Percentiles rank a stretch among this genome's conserved stretches.
phyloP scores from a whole-genome alignment of 2,113 vertebrate genomes.

The Thomomys bottae region DNA sequence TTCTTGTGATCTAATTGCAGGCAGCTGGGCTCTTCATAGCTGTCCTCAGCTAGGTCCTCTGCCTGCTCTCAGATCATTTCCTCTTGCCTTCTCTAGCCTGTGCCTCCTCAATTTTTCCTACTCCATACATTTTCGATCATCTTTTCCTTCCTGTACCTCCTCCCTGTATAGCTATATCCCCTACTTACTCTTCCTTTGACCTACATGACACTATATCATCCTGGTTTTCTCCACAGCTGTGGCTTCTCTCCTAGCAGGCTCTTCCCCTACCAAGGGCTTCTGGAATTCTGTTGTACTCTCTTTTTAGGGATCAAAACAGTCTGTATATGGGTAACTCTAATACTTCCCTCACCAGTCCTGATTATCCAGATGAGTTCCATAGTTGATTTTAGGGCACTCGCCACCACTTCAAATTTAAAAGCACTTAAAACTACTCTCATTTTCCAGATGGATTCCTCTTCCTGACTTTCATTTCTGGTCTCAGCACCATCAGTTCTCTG shows the following conservation, averaged over 20 bases:
- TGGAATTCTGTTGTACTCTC: not conserved
- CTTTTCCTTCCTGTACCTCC: not conserved
- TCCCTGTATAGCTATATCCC: not conserved
- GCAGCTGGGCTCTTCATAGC: not conserved
- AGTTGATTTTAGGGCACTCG: not conserved
- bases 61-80: not conserved
- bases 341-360: conserved; percentile 20
- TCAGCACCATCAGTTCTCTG: not conserved
- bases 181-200: not conserved
- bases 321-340: not conserved
- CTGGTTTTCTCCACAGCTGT: not conserved
- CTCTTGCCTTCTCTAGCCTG: not conserved
- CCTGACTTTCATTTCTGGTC: not conserved
- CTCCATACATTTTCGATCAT: not conserved
- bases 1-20: not conserved
- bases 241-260: not conserved
- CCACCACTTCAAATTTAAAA: conserved; percentile 5
- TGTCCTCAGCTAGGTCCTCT: not conserved
- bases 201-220: not conserved
- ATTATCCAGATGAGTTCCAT: not conserved
- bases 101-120: not conserved
- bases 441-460: not conserved
- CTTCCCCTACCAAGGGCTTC: not conserved
- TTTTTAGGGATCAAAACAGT: conserved; percentile 9
- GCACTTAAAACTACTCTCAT: not conserved